phyloP scores from a whole-genome alignment of 2,888 invertebrate species.

The Troides oblongomaculatus region DNA sequence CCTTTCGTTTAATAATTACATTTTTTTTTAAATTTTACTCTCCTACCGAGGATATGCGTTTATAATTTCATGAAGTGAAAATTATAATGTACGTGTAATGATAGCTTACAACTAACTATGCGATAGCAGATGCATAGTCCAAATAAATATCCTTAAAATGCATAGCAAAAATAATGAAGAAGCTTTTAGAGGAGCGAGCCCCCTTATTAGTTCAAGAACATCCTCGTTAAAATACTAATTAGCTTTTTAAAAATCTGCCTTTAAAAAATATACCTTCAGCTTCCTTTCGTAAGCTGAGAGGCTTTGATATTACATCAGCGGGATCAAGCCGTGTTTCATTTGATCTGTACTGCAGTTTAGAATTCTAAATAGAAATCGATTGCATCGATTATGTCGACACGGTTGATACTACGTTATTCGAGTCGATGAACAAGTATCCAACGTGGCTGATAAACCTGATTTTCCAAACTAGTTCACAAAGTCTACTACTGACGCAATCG shows the following conservation, averaged over 20 bases:
- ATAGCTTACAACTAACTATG: conserved; percentile 43
- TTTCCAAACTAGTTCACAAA: conserved; percentile 30
- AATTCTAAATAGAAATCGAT: conserved; percentile 33
- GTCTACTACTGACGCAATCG: conserved; percentile 31
- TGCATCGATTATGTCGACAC: conserved; percentile 33
- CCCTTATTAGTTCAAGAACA: conserved; percentile 34
- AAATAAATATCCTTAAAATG: conserved; percentile 48
- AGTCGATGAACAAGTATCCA: conserved; percentile 25
- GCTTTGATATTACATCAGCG: conserved; percentile 30
- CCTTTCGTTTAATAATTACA: conserved; percentile 71
- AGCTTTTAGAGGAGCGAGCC: conserved; percentile 36
- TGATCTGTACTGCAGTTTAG: conserved; percentile 14
- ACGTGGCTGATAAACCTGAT: conserved; percentile 33
- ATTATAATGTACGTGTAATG: conserved; percentile 30
- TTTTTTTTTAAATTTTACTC: conserved; percentile 48
- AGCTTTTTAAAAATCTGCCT: conserved; percentile 51
- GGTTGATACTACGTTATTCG: conserved; percentile 31
- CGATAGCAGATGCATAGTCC: conserved; percentile 44
- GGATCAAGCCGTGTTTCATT: conserved; percentile 31
- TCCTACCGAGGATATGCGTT: conserved; percentile 70
- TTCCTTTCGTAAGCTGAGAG: conserved; percentile 38
- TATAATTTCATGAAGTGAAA: conserved; percentile 36
- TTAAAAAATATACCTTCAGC: conserved; percentile 65
- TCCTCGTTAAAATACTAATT: conserved; percentile 39
- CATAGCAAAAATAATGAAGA: conserved; percentile 68